Evolutionary conservation across 2,888 invertebrate species (phyloP), one percentile per base, ranked within the genome.

Genomic region (Lithodes maja): DNA sequence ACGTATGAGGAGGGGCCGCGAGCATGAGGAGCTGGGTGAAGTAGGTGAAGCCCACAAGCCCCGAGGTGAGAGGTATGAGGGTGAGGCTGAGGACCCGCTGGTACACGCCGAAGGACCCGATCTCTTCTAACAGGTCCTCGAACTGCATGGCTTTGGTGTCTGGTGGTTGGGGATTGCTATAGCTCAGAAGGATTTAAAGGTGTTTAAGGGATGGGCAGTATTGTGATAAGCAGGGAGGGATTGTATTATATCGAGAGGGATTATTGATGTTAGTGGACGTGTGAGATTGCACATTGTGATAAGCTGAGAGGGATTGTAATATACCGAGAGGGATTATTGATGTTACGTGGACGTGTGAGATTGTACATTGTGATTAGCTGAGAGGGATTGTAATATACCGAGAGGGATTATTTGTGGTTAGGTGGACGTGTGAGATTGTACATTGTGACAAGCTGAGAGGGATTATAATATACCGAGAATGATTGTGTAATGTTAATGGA

Each of bases 91-190:
- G 84, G 49, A 92, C 84, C 91, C 92, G 92, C 92, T 94, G 93
- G 91, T 94, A 92, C 92, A 93, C 94, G 95, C 1, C 95, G 95
- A 0, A 93, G 93, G 83, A 93, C 92, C 78, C 93, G 92, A 91
- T 93, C 93, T 86, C 85, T 9, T 80, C 52, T 68, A 92, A 75
- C 1, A 92, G 49, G 68, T 85, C 85, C 50, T 92, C 92, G 88
- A 92, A 92, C 7, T 89, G 83, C 90, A 90, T 90, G 49, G 49
- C 82, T 61, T 54, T 33, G 61, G 82, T 33, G 77, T 2, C 33
- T 77, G 7, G 2, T 3, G 3, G 77, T 49, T 12, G 53, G 17
- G 50, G 52, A n/a, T 3, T 74, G n/a, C 7, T 74, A 69, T n/a
- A 69, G n/a, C 12, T 69, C 15, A 69, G 69, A 69, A 69, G n/a